Evolutionary conservation across 2,797 vertebrate species (phyloP).

Genomic region (Dipus sagitta): DNA sequence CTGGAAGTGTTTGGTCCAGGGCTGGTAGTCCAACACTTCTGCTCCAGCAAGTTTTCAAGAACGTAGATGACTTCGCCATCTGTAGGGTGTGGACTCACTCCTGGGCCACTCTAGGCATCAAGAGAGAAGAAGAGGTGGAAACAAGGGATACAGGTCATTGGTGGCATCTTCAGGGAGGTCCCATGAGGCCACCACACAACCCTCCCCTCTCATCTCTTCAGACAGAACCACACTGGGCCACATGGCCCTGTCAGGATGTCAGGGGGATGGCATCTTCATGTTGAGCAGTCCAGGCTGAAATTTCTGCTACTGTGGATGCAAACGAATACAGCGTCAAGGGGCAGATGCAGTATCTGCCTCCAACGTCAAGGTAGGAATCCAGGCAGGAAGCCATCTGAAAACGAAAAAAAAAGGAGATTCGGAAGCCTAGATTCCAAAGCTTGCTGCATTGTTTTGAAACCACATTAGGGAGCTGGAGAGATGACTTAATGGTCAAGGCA

Average conservation of each 20-base stretch:
- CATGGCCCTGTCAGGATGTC: neutral
- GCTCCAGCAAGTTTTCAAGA: neutral
- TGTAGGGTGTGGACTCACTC: neutral
- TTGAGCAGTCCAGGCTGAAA: conserved; percentile 6
- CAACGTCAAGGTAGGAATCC: neutral
- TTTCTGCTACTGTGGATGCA: neutral
- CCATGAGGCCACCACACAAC: neutral
- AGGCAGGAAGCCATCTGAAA: conserved; percentile 31
- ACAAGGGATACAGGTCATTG: neutral
- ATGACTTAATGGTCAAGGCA: too few relatives aligned
- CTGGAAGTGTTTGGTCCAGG: neutral
- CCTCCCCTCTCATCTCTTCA: neutral
- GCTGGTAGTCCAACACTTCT: neutral
- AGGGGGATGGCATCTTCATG: neutral
- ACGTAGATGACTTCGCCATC: neutral
- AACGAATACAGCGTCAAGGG: conserved; percentile 46
- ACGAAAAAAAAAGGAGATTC: neutral
- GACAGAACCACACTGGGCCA: neutral
- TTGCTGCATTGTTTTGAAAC: conserved; percentile 43
- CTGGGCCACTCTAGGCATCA: neutral
- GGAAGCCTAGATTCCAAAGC: conserved; percentile 34
- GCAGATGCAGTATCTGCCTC: neutral
- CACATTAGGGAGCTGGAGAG: neutral
- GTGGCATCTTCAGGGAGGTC: neutral
- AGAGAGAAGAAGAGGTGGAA: neutral